These are phyloP conservation scores for Drosophila tanythrix DNA, from an alignment of 2,888 invertebrate species.

Conservation along the genomic window DNA sequence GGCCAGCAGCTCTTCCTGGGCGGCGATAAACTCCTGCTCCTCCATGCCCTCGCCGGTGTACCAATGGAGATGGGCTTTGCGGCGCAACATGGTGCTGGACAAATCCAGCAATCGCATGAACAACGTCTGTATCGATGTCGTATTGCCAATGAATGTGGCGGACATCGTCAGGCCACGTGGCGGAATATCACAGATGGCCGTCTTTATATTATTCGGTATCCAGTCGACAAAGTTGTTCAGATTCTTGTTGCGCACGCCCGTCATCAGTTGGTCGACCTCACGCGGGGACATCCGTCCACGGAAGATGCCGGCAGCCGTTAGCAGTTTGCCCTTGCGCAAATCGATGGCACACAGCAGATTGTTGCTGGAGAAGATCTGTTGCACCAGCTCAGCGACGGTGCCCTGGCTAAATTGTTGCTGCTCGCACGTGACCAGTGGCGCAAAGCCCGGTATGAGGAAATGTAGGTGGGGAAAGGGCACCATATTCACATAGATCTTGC, in stretches of 20 bases:
- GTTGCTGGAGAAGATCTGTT: constrained; percentile 90
- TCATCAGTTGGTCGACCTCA: constrained; percentile 85
- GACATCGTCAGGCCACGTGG: constrained; percentile 94
- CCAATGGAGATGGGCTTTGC: constrained; percentile 94
- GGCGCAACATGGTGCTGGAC: constrained; percentile 92
- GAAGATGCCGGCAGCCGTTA: constrained; percentile 92
- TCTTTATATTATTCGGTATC: constrained; percentile 95
- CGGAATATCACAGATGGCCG: constrained; percentile 93
- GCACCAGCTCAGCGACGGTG: constrained; percentile 89
- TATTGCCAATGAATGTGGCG: constrained; percentile 93
- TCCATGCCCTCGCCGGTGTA: constrained; percentile 95
- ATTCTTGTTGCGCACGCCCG: constrained; percentile 91
- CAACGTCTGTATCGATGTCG: constrained; percentile 92
- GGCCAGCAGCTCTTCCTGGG: constrained; percentile 92
- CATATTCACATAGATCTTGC: constrained; percentile 95
- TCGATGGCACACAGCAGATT: constrained; percentile 94
- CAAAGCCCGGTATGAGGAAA: constrained; percentile 93
- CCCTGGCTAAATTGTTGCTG: constrained; percentile 73
- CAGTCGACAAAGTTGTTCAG: constrained; percentile 90
- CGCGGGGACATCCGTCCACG: constrained; percentile 82
- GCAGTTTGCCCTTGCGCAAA: constrained; percentile 90
- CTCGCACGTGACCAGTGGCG: constrained; percentile 86
- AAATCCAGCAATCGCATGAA: constrained; percentile 91
- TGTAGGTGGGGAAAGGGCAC: constrained; percentile 95
- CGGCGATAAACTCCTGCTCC: constrained; percentile 93